Evolutionary conservation across 2,113 vertebrate species (phyloP).

Genomic region (Crotalus viridis): DNA sequence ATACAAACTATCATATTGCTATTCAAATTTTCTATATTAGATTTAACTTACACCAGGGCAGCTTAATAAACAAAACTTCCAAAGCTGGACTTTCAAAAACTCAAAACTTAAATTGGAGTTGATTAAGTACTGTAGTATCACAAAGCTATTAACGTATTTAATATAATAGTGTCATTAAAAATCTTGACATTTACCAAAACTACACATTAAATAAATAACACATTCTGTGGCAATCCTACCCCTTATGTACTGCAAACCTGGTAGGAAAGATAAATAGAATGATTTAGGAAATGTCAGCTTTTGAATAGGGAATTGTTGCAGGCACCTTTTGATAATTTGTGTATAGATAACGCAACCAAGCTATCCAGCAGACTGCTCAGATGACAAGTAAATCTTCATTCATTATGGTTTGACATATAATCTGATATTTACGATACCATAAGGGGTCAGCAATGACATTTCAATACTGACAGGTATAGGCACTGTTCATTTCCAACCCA

Average conservation of each 20-base stretch:
- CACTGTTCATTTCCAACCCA: neutral
- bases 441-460: conserved; percentile 15
- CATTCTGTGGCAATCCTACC: neutral
- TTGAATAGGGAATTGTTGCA: neutral
- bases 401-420: conserved; percentile 1
- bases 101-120: conserved; percentile 16
- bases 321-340: neutral
- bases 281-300: neutral
- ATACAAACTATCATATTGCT: neutral
- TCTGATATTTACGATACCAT: neutral
- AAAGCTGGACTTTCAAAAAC: conserved; percentile 1
- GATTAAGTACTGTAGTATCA: neutral
- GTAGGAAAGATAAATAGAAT: neutral
- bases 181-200: neutral
- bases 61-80: conserved; percentile 17
- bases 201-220: conserved; percentile 11
- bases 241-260: neutral
- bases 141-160: conserved; percentile 9
- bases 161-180: conserved; percentile 18
- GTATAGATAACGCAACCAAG: conserved; percentile 9
- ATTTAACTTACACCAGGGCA: neutral
- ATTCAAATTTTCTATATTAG: neutral
- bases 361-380: accelerated
- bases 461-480: neutral
- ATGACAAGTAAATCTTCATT: conserved; percentile 1